Conservation (phyloP, 2,888 invertebrate genomes). For the Hydraecia micacea region DNA sequence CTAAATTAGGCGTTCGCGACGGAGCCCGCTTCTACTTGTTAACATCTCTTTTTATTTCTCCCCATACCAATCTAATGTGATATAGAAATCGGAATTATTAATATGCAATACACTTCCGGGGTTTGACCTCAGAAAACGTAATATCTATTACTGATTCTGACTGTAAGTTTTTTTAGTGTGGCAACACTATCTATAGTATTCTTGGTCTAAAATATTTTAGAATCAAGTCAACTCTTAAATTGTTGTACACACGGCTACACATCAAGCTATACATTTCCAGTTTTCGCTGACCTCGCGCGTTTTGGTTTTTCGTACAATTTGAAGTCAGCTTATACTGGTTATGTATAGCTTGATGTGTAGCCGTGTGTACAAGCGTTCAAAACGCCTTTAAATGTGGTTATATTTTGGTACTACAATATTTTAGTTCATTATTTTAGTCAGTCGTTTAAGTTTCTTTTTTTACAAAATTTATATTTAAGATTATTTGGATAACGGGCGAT, state of each 20-base stretch:
- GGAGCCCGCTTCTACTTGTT: slow-evolving; percentile 74
- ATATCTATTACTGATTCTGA: slow-evolving; percentile 45
- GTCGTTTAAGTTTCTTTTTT: not conserved
- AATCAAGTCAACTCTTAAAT: slow-evolving; percentile 39
- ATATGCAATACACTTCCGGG: not conserved
- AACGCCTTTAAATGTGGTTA: slow-evolving; percentile 27
- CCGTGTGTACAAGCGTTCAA: slow-evolving; percentile 27
- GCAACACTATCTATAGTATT: slow-evolving; percentile 25
- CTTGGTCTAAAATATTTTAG: slow-evolving; percentile 45
- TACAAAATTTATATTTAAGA: not conserved
- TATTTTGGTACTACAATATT: slow-evolving; percentile 44
- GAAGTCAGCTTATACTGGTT: too few relatives aligned
- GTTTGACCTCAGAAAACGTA: slow-evolving; percentile 41
- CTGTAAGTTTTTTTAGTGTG: slow-evolving; percentile 42
- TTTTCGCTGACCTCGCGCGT: too few relatives aligned
- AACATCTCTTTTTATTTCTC: slow-evolving; percentile 54
- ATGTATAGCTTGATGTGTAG: too few relatives aligned
- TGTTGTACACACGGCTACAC: slow-evolving; percentile 1
- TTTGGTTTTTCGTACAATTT: too few relatives aligned
- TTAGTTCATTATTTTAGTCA: slow-evolving; percentile 7
- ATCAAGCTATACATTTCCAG: too few relatives aligned
- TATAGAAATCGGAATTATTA: slow-evolving; percentile 12
- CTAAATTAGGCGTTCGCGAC: slow-evolving; percentile 84
- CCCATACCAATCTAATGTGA: not conserved
- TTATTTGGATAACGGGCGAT: not conserved